Evolutionary conservation across 2,797 vertebrate genomes (phyloP), one percentile per base, ranked within the genome.

Genomic region (Gymnothorax javanicus): DNA sequence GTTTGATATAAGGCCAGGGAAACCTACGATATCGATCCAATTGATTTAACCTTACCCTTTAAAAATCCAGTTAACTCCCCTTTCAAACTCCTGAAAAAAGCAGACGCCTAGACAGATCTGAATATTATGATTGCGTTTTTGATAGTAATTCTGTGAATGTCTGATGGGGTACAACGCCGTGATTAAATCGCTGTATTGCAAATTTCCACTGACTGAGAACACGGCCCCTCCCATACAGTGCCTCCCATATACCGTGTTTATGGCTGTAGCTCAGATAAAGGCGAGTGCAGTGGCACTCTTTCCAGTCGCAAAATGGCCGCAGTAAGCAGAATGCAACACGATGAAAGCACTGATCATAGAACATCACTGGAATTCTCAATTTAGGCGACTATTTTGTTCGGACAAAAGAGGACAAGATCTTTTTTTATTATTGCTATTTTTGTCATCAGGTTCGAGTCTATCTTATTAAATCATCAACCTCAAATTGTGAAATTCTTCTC

Each of bases 1-100:
- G 90, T 94, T 95, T 95, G 95, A 97, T 97, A 95, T 95, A 95
- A 96, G 95, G 93, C 94, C 91, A 95, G 95, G 95, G 94, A 96
- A 96, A 95, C 93, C 95, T 95, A 93, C 92, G 86, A 87, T 94
- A 97, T 97, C 92, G 96, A 97, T 97, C 93, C 89, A 56, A 97
- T 97, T 94, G 97, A 97, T 96, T 94, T 93, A 91, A 92, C 93
- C 92, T 94, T 95, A 95, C 95, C 94, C 95, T 95, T 95, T 95
- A 96, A 95, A 95, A 97, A 93, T 93, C 95, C 92, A 93, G 93
- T 96, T 94, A 95, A 94, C 94, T 86, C 85, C 59, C 11, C 84
- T 81, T 75, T 88, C 87, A 88, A 86, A 92, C 88, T 43, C 91
- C 89, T 90, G 92, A 94, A 93, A 96, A 93, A 88, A 86, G 86